Conservation (phyloP, 2,888 invertebrate species). For the Macrosoma leucophasiata region DNA sequence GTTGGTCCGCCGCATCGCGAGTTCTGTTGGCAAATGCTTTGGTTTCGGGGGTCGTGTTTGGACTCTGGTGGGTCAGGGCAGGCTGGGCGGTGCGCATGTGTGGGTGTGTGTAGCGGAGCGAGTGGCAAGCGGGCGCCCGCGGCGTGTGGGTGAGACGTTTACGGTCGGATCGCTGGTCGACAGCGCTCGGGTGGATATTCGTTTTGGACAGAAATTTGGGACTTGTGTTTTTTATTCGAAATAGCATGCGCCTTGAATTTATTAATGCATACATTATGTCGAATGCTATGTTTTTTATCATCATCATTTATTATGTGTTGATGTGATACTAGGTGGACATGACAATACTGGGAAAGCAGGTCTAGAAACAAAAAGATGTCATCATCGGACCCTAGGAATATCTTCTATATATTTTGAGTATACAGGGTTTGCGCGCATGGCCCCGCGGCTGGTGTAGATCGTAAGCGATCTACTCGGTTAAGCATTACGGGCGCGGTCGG, state of each 20-base stretch:
- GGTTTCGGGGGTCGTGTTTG: constrained; percentile 25
- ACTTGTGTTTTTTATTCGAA: constrained; percentile 1
- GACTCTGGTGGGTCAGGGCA: constrained; percentile 33
- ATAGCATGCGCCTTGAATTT: constrained; percentile 7
- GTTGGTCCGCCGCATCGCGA: constrained; percentile 32
- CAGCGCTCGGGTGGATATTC: constrained; percentile 48
- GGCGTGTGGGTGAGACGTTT: constrained; percentile 74
- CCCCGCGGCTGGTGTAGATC: too few relatives aligned
- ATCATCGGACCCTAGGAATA: too few relatives aligned
- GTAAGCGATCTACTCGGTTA: too few relatives aligned
- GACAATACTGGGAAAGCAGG: too few relatives aligned
- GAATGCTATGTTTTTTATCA: too few relatives aligned
- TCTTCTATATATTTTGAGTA: too few relatives aligned
- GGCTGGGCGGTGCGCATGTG: constrained; percentile 43
- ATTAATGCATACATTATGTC: too few relatives aligned
- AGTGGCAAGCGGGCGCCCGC: constrained; percentile 66
- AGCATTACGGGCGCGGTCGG: too few relatives aligned
- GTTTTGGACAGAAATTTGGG: not conserved
- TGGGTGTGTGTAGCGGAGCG: constrained; percentile 50
- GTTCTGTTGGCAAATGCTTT: not conserved
- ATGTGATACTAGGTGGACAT: too few relatives aligned
- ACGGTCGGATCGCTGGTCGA: constrained; percentile 72
- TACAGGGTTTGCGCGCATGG: too few relatives aligned
- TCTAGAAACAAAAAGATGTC: too few relatives aligned
- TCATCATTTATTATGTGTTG: too few relatives aligned